These are phyloP conservation scores for Caenorhabditis sp. DNA, from an alignment of 2,888 invertebrate genomes.

Conservation along the genomic window DNA sequence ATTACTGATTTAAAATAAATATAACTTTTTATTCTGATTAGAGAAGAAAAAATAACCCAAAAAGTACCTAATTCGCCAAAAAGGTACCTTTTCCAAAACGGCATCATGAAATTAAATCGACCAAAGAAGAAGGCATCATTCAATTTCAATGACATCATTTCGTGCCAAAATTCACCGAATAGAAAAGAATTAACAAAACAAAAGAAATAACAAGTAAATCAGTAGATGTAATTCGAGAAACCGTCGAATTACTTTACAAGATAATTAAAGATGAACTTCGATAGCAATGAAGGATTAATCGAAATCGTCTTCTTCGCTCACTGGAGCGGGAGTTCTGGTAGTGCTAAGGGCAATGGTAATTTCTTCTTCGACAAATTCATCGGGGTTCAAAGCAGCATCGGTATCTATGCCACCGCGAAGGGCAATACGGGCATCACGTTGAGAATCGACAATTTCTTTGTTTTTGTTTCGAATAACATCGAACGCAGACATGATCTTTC, in stretches of 20 bases:
- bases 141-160: background rate
- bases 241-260: background rate
- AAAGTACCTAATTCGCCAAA: background rate
- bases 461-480: slow-evolving; percentile 53
- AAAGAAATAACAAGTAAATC: slow-evolving; percentile 17
- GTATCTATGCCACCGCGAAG: slow-evolving; percentile 58
- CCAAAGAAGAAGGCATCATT: slow-evolving; percentile 39
- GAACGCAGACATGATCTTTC: slow-evolving; percentile 63
- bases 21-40: background rate
- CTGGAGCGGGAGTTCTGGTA: slow-evolving; percentile 48
- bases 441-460: slow-evolving; percentile 32
- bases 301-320: slow-evolving; percentile 46
- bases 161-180: background rate
- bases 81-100: slow-evolving; percentile 30
- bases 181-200: slow-evolving; percentile 5
- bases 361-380: slow-evolving; percentile 64
- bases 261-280: slow-evolving; percentile 4
- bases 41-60: background rate
- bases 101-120: slow-evolving; percentile 42
- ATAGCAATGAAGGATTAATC: slow-evolving; percentile 20
- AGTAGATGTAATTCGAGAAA: slow-evolving; percentile 7
- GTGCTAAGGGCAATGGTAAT: slow-evolving; percentile 65
- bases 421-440: slow-evolving; percentile 40
- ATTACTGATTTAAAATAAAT: too few relatives aligned
- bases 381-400: slow-evolving; percentile 39